Evolutionary conservation across 2,888 invertebrate genomes (phyloP).

Genomic region (Phasia obesa): DNA sequence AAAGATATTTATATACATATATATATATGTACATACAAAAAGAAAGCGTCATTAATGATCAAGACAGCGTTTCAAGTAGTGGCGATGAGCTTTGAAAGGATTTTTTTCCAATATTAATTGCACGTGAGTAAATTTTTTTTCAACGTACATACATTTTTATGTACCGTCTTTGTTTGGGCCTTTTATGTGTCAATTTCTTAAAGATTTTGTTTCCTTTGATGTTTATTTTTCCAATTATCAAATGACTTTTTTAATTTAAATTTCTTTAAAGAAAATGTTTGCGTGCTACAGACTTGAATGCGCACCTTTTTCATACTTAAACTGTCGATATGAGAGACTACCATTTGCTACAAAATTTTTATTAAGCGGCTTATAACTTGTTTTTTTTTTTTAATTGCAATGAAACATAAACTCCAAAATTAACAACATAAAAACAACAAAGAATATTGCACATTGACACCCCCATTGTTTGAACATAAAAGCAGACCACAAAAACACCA

Average conservation of each 20-base stretch:
- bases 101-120: too few species aligned
- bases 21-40: too few species aligned
- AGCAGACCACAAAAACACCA: constrained; percentile 8
- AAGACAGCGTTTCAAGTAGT: too few species aligned
- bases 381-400: neutral
- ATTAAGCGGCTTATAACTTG: constrained; percentile 54
- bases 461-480: constrained; percentile 42
- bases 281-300: constrained; percentile 57
- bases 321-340: constrained; percentile 48
- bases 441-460: constrained; percentile 45
- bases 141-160: neutral
- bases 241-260: neutral
- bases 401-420: constrained; percentile 21
- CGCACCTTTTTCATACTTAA: constrained; percentile 41
- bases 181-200: neutral
- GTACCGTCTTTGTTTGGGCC: neutral
- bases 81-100: too few species aligned
- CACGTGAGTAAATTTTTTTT: too few species aligned
- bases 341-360: constrained; percentile 49
- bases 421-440: constrained; percentile 6
- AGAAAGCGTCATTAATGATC: too few species aligned
- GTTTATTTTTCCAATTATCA: neutral
- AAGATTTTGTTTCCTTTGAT: constrained; percentile 12
- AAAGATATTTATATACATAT: too few species aligned
- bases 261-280: constrained; percentile 20